These are phyloP conservation scores for Anthoptus insignis DNA, from an alignment of 2,888 invertebrate genomes.

Conservation along the genomic window DNA sequence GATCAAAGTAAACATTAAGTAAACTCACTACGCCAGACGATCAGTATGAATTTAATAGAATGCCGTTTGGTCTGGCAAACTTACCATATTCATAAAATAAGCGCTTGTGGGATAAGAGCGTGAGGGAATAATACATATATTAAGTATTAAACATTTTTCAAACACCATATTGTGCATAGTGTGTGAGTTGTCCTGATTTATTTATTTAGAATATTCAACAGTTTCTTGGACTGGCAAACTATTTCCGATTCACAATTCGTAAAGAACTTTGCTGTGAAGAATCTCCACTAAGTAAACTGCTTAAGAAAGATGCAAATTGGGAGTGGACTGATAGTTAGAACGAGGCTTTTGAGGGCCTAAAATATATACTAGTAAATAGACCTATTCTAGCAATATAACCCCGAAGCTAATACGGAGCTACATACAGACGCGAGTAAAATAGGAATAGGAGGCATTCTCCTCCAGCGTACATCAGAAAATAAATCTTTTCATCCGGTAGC, in stretches of 20 bases:
- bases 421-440: constrained; percentile 38
- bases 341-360: constrained; percentile 14
- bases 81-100: constrained; percentile 44
- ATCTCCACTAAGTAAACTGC: constrained; percentile 39
- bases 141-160: too few relatives aligned
- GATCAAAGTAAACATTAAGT: too few relatives aligned
- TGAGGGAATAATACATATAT: too few relatives aligned
- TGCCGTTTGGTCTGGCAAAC: constrained; percentile 49
- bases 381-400: constrained; percentile 53
- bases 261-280: constrained; percentile 45
- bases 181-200: too few relatives aligned
- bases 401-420: constrained; percentile 44
- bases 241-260: constrained; percentile 49
- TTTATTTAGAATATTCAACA: too few relatives aligned
- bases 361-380: constrained; percentile 15
- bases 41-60: constrained; percentile 55
- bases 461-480: constrained; percentile 4
- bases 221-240: constrained; percentile 48
- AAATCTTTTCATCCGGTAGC: constrained; percentile 21
- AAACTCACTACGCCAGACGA: too few relatives aligned
- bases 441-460: constrained; percentile 30
- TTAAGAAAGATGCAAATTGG: constrained; percentile 43
- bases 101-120: too few relatives aligned
- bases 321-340: constrained; percentile 36
- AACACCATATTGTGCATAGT: too few relatives aligned